Base-by-base conservation (phyloP, 2,797 vertebrate species). In the Enteromius trimaculatus region DNA sequence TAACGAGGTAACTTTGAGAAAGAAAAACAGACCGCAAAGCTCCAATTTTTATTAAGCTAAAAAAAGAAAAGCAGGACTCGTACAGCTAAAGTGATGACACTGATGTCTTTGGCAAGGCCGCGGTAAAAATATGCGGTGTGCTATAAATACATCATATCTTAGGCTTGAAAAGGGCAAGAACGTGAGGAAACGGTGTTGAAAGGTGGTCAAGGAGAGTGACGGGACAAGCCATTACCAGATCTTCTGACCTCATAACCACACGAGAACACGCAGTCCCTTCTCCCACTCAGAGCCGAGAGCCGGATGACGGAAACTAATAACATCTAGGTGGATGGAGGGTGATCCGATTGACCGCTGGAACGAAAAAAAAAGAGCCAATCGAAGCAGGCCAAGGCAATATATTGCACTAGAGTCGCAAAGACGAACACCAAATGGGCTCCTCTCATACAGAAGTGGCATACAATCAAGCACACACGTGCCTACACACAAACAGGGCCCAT, bases 281-380 rank as follows among this genome's bases (percentile, higher is more conserved):
- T 65, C 9, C 6, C 19, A 26, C 6, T 64, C 16, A 34, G n/a
- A 76, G 79, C 44, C 29, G 11, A 72, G 60, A 68, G 62, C 37
- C 60, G 21, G 29, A 69, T 19, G 26, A 64, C 80, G 68, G 31
- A 31, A 64, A 62, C 62, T 68, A 80, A 83, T 78, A 60, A 74
- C 37, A 79, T 79, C 58, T 47, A 75, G 79, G 53, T 58, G 55
- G n/a, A 77, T 6, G 4, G 79, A 70, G 44, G 53, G 72, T 68
- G 62, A 80, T 80, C 53, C 69, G 49, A 47, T 80, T 65, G 83
- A 81, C 78, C 42, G 47, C 55, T 71, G 26, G 19, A 55, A 55
- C 5, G 5, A 39, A 82, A 71, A 65, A 75, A 89, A 89, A 89
- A 92, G 89, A 90, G 92, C 90, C 91, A 92, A 89, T 90, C 86